Percentiles rank a stretch among this genome's conserved stretches.
Conservation (phyloP, 2,888 invertebrate genomes). For the Eristalinus aeneus region DNA sequence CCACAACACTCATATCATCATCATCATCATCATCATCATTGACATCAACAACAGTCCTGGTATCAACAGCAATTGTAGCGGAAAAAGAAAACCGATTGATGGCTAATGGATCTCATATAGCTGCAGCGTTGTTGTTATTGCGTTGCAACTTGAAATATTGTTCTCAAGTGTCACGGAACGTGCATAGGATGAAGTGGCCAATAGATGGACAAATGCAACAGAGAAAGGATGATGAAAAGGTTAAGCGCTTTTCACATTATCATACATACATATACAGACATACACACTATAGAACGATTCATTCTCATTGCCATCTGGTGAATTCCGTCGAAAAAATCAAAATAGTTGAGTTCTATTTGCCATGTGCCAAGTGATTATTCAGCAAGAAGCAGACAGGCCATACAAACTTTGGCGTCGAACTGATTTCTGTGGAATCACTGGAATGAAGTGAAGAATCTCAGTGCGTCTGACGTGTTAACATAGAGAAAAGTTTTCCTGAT, state of each 20-base stretch:
- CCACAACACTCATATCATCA: neutral
- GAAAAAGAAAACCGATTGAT: slow-evolving; percentile 39
- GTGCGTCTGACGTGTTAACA: neutral
- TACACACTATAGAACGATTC: neutral
- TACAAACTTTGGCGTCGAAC: neutral
- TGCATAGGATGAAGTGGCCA: slow-evolving; percentile 32
- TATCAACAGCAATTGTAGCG: slow-evolving; percentile 13
- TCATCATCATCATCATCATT: slow-evolving; percentile 24
- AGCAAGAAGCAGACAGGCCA: neutral
- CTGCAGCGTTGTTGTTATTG: slow-evolving; percentile 14
- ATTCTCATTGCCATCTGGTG: neutral
- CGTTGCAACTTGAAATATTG: slow-evolving; percentile 47
- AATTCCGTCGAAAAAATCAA: neutral
- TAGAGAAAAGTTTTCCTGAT: neutral
- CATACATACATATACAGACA: neutral
- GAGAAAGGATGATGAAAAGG: slow-evolving; percentile 11
- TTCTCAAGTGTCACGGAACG: slow-evolving; percentile 33
- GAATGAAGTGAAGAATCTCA: neutral
- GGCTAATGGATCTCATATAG: slow-evolving; percentile 41
- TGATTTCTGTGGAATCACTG: neutral
- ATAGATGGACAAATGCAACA: neutral
- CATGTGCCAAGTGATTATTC: neutral
- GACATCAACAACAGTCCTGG: slow-evolving; percentile 1
- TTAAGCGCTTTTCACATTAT: slow-evolving; percentile 24
- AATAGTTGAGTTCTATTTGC: neutral